Evolutionary conservation across 2,113 vertebrate genomes (phyloP).

Genomic region (Maccullochella peelii): DNA sequence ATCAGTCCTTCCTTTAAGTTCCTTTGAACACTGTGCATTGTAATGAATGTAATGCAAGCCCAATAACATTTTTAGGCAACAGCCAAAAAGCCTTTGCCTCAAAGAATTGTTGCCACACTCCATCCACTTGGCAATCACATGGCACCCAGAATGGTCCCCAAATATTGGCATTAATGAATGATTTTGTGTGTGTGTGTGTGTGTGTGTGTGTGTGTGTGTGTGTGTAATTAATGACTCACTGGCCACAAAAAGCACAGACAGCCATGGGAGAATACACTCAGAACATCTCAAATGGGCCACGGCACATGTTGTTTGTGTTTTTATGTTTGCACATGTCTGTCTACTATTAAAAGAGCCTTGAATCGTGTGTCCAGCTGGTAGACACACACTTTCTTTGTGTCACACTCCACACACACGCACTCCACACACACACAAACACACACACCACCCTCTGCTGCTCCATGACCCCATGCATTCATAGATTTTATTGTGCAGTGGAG

Average conservation of each 20-base stretch:
- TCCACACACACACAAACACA: slow-evolving; percentile 23
- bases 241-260: slow-evolving; percentile 8
- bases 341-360: background rate
- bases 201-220: slow-evolving; percentile 1
- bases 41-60: background rate
- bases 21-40: background rate
- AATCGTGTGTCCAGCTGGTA: slow-evolving; percentile 16
- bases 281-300: background rate
- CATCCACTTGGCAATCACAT: slow-evolving; percentile 40
- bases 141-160: background rate
- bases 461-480: slow-evolving; percentile 27
- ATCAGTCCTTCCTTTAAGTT: background rate
- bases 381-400: background rate
- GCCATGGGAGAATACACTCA: slow-evolving; percentile 20
- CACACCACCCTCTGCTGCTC: background rate
- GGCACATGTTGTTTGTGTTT: slow-evolving; percentile 28
- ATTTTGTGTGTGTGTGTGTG: background rate
- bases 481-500: background rate
- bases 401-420: background rate
- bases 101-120: slow-evolving; percentile 8
- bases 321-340: slow-evolving; percentile 25
- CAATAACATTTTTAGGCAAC: slow-evolving; percentile 5
- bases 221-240: slow-evolving; percentile 7
- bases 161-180: slow-evolving; percentile 8
- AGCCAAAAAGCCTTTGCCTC: slow-evolving; percentile 11